Base-by-base conservation (phyloP, 2,888 invertebrate species). In the Amphipyra berbera region DNA sequence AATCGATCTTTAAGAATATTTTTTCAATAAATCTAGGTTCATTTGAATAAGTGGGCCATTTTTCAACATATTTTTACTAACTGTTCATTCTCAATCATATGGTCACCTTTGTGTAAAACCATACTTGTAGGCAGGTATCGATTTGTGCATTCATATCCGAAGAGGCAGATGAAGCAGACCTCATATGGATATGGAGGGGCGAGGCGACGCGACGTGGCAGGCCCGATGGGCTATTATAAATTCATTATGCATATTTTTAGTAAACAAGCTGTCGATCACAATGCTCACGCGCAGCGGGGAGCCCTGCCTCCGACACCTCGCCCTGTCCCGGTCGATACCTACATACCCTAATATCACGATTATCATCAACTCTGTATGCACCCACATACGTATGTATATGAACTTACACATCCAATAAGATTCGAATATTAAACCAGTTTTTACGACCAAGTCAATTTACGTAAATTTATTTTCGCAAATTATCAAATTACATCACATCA, bases 221-320 rank as follows among this genome's bases (percentile, higher is more conserved):
- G 80, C 86, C 83, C 83, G 84, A 87, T 84, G 84, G 87, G 87
- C 88, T 86, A 94, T 94, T 94, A 94, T 94, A 95, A 90, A 95
- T 95, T 94, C 95, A 95, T 95, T 95, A 94, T 95, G 94, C 94
- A 94, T 94, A 94, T 93, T 94, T 95, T 95, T 93, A 92, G 95
- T 95, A 95, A 95, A 94, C 94, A 95, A 93, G 93, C 93, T 95
- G 94, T 95, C 94, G 93, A 92, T 94, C 93, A 95, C 94, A 95
- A 95, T 94, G 90, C 89, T 81, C 82, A 74, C 80, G 85, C 93
- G 84, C 94, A 83, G 92, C 90, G 90, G 94, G 94, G 84, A 81
- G 89, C 85, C 83, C 87, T 85, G 88, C 90, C 93, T 86, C 90
- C 89, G 88, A 90, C 90, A 89, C 92, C 89, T 90, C 86, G 82